phyloP scores from a whole-genome alignment of 2,888 invertebrate species.

The Heteropelma amictum region DNA sequence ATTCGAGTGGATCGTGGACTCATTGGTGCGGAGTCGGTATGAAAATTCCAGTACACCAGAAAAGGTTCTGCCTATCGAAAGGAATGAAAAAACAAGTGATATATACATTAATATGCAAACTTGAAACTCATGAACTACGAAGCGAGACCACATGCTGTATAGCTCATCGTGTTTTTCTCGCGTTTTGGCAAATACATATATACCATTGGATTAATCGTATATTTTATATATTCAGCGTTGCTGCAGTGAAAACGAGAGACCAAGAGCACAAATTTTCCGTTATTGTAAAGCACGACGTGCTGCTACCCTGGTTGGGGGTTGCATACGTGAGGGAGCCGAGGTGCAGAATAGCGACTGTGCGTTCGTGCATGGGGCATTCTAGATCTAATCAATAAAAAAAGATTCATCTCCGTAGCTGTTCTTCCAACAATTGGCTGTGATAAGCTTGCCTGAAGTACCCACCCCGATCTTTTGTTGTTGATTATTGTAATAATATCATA shows the following conservation, averaged over 20 bases:
- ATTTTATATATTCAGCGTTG: slow-evolving; percentile 35
- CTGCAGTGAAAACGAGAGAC: slow-evolving; percentile 24
- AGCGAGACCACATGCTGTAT: slow-evolving; percentile 9
- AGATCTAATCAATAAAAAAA: background rate
- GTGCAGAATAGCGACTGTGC: background rate
- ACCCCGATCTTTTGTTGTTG: too few species aligned
- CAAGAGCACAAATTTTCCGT: slow-evolving; percentile 62
- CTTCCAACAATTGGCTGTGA: too few species aligned
- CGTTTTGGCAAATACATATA: slow-evolving; percentile 1
- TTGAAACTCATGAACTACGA: slow-evolving; percentile 32
- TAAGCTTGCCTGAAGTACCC: too few species aligned
- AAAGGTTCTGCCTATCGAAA: too few species aligned
- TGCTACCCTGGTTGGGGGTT: background rate
- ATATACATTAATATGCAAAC: background rate
- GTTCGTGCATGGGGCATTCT: slow-evolving; percentile 5
- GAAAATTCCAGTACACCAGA: too few species aligned
- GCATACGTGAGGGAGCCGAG: slow-evolving; percentile 15
- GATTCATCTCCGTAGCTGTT: too few species aligned
- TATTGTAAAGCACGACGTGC: slow-evolving; percentile 62
- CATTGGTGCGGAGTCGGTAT: background rate
- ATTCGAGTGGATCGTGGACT: too few species aligned
- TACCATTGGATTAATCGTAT: slow-evolving; percentile 35
- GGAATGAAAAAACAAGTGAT: too few species aligned
- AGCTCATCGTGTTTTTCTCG: slow-evolving; percentile 20
- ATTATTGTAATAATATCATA: too few species aligned